phyloP scores from a whole-genome alignment of 2,797 vertebrate genomes.

The Coendou prehensilis region DNA sequence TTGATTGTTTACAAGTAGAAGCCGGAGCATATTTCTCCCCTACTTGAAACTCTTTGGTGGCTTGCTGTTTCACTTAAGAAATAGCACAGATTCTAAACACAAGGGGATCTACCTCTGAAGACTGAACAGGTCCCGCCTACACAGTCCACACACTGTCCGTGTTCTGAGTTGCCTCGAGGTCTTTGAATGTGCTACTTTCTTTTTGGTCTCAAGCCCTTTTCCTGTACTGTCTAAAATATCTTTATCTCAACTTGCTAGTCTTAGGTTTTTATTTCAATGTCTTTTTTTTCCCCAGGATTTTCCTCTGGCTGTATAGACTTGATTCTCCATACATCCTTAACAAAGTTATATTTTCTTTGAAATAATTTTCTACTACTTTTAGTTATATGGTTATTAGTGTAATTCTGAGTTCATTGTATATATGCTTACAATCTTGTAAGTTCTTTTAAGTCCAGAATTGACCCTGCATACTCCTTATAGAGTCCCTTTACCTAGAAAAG shows the following conservation, averaged over 20 bases:
- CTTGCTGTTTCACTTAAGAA: neutral
- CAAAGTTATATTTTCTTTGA: slow-evolving; percentile 8
- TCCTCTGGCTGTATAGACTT: neutral
- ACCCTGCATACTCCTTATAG: neutral
- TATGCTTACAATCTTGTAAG: neutral
- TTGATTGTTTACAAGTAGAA: neutral
- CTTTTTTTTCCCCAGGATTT: neutral
- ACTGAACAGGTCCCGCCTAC: neutral
- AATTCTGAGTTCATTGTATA: neutral
- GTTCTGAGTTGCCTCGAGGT: neutral
- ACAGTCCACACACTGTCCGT: neutral
- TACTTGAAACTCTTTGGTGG: neutral
- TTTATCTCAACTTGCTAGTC: neutral
- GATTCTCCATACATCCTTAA: neutral
- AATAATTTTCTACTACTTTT: neutral
- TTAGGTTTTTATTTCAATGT: neutral
- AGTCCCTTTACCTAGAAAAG: neutral
- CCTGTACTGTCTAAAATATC: neutral
- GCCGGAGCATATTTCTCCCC: neutral
- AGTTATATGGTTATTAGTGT: neutral
- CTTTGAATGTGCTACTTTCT: neutral
- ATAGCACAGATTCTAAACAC: neutral
- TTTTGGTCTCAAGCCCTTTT: neutral
- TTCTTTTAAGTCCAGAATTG: neutral
- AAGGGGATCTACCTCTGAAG: neutral